Evolutionary conservation across 2,113 vertebrate genomes (phyloP).

Genomic region (Nematolebias whitei): DNA sequence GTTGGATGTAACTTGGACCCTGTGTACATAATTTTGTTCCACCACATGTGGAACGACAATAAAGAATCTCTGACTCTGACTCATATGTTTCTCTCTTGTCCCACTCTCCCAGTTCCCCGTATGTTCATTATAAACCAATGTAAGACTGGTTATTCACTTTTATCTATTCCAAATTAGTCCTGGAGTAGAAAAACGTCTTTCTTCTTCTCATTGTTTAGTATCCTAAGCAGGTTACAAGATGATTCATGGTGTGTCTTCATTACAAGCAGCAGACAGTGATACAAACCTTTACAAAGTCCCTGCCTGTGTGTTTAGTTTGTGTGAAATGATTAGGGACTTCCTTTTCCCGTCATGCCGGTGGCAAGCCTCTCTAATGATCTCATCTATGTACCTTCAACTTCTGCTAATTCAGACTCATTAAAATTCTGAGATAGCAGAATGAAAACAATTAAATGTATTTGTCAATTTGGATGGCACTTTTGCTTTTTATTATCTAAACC

Average conservation of each 20-base stretch:
- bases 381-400: slow-evolving; percentile 44
- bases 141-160: slow-evolving; percentile 44
- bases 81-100: too few relatives aligned
- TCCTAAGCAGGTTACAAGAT: slow-evolving; percentile 34
- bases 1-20: too few relatives aligned
- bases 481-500: slow-evolving; percentile 2
- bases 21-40: too few relatives aligned
- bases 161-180: slow-evolving; percentile 15
- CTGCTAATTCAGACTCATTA: slow-evolving; percentile 57
- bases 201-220: slow-evolving; percentile 12
- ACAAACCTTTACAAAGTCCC: slow-evolving; percentile 58
- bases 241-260: slow-evolving; percentile 55
- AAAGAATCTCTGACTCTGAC: too few relatives aligned
- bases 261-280: slow-evolving; percentile 47
- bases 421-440: slow-evolving; percentile 36
- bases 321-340: slow-evolving; percentile 63
- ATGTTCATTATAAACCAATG: slow-evolving; percentile 62
- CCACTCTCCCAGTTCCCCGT: slow-evolving; percentile 22
- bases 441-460: slow-evolving; percentile 15
- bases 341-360: slow-evolving; percentile 65
- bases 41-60: too few relatives aligned
- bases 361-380: slow-evolving; percentile 53
- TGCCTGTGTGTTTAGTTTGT: slow-evolving; percentile 54
- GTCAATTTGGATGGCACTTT: slow-evolving; percentile 4
- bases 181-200: neutral